Base-by-base conservation (phyloP, 2,888 invertebrate genomes). In the Leptinotarsa peninsularis region DNA sequence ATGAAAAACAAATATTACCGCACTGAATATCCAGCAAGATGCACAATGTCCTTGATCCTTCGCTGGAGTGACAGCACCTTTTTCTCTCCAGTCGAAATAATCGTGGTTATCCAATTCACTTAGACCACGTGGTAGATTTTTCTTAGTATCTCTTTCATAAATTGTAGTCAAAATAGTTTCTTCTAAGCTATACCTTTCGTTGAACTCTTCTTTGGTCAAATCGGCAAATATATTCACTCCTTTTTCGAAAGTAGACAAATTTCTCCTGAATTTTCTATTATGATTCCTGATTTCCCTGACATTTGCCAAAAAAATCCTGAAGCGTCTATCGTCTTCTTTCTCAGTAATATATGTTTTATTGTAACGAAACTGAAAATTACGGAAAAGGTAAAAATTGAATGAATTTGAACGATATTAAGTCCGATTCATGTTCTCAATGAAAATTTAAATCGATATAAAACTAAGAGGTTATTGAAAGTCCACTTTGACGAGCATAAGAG, bases 191-290 rank as follows among this genome's bases (percentile, higher is more conserved):
- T 58, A 58, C 14, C 21, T 58, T 4, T 58, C 14, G 2, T 18
- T 14, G 23, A 58, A 80, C 60, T 80, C 80, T 27, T 79, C 76
- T 14, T 49, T 27, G 58, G 80, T 76, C 69, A 79, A 73, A 76
- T 80, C 80, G 10, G 78, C 67, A 66, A 80, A 79, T 54, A 75
- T 58, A 33, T 80, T 80, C 4, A 80, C 63, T 15, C 75, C 79
- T 66, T 73, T 63, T n/a, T 67, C 73, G 27, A 67, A 79, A 14
- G 78, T 70, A 17, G 71, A 74, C 67, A 79, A 75, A 49, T 79
- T 79, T 58, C 54, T 67, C 3, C 67, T 69, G 23, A 54, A 77
- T 74, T 78, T 80, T 50, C 73, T 71, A 52, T 80, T 80, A 63
- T 80, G 80, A 18, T 77, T 78, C 14, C 63, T 67, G 43, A 80